These are phyloP conservation scores for Drosophila bocqueti DNA, from an alignment of 1,140 invertebrate species.

Conservation along the genomic window DNA sequence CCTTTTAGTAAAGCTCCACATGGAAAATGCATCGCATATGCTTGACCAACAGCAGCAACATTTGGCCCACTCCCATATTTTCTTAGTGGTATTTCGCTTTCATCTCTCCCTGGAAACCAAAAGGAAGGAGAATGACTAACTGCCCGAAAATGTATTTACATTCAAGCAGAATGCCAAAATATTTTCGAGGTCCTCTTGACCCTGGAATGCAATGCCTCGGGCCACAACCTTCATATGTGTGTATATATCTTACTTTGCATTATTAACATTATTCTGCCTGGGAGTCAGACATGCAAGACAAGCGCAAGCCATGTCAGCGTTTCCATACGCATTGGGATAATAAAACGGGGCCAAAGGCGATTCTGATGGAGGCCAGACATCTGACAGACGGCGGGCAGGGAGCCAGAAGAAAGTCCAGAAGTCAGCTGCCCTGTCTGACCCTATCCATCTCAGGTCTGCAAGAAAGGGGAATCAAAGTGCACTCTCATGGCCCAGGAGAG, in stretches of 20 bases:
- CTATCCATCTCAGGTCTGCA: constrained; percentile 16
- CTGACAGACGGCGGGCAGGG: constrained; percentile 15
- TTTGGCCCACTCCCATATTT: constrained; percentile 8
- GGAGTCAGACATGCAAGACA: constrained; percentile 32
- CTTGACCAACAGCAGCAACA: constrained; percentile 21
- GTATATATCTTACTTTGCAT: constrained; percentile 39
- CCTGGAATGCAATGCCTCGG: constrained; percentile 29
- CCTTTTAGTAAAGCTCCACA: constrained; percentile 12
- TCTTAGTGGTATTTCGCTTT: constrained; percentile 34
- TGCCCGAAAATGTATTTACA: constrained; percentile 37
- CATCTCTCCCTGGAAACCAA: constrained; percentile 4
- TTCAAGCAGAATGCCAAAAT: constrained; percentile 25
- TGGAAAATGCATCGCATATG: constrained; percentile 30
- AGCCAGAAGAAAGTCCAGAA: constrained; percentile 25
- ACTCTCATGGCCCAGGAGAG: constrained; percentile 30
- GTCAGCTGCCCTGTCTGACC: constrained; percentile 22
- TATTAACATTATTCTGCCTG: constrained; percentile 41
- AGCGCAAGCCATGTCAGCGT: constrained; percentile 30
- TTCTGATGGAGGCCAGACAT: constrained; percentile 42
- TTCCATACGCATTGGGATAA: constrained; percentile 47
- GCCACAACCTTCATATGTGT: constrained; percentile 22
- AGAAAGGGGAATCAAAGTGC: constrained; percentile 37
- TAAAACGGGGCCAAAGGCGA: constrained; percentile 27
- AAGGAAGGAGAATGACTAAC: constrained; percentile 4
- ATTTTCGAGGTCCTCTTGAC: constrained; percentile 24